Conservation (phyloP, 1,140 invertebrate species). For the Zophobas morio region DNA sequence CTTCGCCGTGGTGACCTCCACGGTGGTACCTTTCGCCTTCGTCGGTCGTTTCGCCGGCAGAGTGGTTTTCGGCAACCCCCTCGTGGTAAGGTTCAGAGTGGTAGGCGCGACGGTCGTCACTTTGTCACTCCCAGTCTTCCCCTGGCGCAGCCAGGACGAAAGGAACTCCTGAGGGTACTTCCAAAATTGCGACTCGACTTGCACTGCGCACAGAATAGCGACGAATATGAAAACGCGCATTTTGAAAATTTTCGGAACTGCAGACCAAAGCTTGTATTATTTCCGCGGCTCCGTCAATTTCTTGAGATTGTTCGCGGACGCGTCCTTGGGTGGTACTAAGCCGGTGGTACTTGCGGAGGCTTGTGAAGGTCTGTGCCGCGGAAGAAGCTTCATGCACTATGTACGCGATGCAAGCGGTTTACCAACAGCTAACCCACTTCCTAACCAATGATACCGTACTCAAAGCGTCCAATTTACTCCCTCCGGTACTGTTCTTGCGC, state of each 20-base stretch:
- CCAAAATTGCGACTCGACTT: constrained; percentile 63
- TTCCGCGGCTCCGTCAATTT: constrained; percentile 53
- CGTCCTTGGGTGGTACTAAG: constrained; percentile 55
- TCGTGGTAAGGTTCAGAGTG: constrained; percentile 29
- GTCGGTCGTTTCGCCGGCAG: background rate
- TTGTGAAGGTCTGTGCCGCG: constrained; percentile 61
- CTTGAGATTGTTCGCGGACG: constrained; percentile 36
- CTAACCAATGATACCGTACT: constrained; percentile 64
- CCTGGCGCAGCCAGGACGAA: constrained; percentile 63
- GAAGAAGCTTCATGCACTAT: constrained; percentile 62
- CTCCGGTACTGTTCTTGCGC: constrained; percentile 29
- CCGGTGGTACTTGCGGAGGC: constrained; percentile 60
- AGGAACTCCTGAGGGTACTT: constrained; percentile 62
- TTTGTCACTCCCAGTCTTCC: constrained; percentile 52
- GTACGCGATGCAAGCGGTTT: constrained; percentile 58
- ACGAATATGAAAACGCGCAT: constrained; percentile 62
- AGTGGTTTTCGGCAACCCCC: background rate
- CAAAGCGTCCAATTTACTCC: constrained; percentile 56
- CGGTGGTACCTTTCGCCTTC: constrained; percentile 20
- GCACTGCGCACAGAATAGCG: constrained; percentile 55
- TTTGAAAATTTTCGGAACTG: constrained; percentile 52
- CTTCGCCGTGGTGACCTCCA: constrained; percentile 16
- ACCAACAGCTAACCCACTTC: constrained; percentile 66
- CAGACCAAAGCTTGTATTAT: constrained; percentile 50
- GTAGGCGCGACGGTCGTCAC: constrained; percentile 44